Conservation (phyloP, 2,888 invertebrate species). For the Drosophila birchii region DNA sequence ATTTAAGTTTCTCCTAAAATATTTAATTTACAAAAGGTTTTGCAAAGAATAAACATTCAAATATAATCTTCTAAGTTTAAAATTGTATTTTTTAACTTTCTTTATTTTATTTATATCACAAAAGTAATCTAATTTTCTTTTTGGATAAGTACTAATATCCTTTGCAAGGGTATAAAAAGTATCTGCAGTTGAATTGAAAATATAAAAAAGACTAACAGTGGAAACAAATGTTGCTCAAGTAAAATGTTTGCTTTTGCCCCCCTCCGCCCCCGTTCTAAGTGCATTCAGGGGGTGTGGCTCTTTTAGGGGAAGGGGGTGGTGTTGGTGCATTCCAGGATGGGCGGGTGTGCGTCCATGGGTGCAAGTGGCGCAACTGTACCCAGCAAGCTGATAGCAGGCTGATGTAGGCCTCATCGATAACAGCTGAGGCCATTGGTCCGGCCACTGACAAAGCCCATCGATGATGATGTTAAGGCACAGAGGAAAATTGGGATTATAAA, state of each 20-base stretch:
- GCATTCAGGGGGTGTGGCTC: constrained; percentile 38
- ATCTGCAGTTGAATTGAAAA: constrained; percentile 11
- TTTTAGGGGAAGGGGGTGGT: neutral
- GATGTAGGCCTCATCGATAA: constrained; percentile 70
- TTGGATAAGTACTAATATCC: neutral
- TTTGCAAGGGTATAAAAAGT: constrained; percentile 7
- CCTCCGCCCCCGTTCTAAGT: constrained; percentile 68
- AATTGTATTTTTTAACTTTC: too few species aligned
- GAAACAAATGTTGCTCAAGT: constrained; percentile 72
- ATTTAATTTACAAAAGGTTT: too few species aligned
- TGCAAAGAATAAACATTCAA: too few species aligned
- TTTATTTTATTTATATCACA: too few species aligned
- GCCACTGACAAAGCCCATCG: constrained; percentile 20
- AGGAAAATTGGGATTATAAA: neutral
- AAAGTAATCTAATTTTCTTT: too few species aligned
- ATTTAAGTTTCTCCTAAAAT: too few species aligned
- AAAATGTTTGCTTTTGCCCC: constrained; percentile 78
- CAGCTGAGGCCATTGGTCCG: constrained; percentile 59
- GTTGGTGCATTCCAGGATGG: constrained; percentile 25
- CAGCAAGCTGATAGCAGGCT: constrained; percentile 61
- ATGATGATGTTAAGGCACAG: constrained; percentile 32
- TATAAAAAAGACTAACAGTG: constrained; percentile 24
- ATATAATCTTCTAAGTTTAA: too few species aligned
- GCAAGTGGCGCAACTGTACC: constrained; percentile 57
- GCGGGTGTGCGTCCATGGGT: constrained; percentile 6